These are phyloP conservation scores for Operophtera brumata DNA, from an alignment of 2,888 invertebrate species.

Conservation along the genomic window DNA sequence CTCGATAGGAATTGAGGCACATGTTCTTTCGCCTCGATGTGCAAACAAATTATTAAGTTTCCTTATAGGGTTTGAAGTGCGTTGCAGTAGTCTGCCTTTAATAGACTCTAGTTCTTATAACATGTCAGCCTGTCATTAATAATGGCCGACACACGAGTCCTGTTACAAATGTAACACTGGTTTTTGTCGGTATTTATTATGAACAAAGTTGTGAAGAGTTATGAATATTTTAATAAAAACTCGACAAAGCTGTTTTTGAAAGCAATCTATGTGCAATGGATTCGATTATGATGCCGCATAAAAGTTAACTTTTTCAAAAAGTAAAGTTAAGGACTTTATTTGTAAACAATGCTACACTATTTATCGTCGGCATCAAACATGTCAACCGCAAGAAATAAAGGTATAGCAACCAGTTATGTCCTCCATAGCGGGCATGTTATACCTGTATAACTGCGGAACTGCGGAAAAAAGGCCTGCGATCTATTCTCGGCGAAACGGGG, in stretches of 20 bases:
- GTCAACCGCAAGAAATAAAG: slow-evolving; percentile 7
- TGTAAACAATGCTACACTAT: slow-evolving; percentile 14
- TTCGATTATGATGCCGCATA: background rate
- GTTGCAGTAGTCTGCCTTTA: slow-evolving; percentile 53
- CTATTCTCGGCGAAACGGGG: slow-evolving; percentile 50
- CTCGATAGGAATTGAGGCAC: slow-evolving; percentile 55
- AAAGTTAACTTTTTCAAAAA: background rate
- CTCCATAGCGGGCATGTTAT: slow-evolving; percentile 35
- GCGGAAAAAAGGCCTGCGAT: slow-evolving; percentile 60
- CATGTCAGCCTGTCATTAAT: slow-evolving; percentile 54
- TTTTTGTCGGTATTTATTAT: slow-evolving; percentile 49
- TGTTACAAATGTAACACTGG: slow-evolving; percentile 50
- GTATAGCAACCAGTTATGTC: slow-evolving; percentile 29
- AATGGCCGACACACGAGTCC: slow-evolving; percentile 49
- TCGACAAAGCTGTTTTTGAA: background rate
- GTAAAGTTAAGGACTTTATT: too few species aligned
- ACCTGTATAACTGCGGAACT: slow-evolving; percentile 53
- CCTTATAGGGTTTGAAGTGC: slow-evolving; percentile 59
- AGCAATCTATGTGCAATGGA: background rate
- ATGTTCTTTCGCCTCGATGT: slow-evolving; percentile 53
- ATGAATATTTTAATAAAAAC: slow-evolving; percentile 20
- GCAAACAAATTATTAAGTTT: slow-evolving; percentile 69
- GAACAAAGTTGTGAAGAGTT: slow-evolving; percentile 30
- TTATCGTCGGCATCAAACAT: slow-evolving; percentile 9
- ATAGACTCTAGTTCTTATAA: slow-evolving; percentile 51